Evolutionary conservation across 2,888 invertebrate species (phyloP), one percentile per base, ranked within the genome.

Genomic region (Gymnosoma rotundatum): DNA sequence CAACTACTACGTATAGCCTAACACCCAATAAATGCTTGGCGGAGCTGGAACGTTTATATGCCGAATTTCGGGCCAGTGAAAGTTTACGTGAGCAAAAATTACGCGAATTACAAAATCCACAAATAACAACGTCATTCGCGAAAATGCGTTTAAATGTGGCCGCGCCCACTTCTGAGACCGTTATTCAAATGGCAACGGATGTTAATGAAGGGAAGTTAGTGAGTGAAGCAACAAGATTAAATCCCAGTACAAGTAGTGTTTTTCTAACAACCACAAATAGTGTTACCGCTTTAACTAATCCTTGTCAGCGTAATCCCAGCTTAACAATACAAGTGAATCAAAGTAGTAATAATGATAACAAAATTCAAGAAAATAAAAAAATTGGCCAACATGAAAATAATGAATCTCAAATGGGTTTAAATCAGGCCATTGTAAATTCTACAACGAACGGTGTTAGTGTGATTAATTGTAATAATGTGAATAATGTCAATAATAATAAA

Each of bases 271-370:
- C 88, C 52, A 86, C 87, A 74, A 86, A 85, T 78, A 87, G 80
- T 86, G 83, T 75, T 36, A 83, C 86, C 38, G 67, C 86, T 66
- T 52, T 85, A 83, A 69, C 83, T 61, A 84, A 84, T 78, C 88
- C 87, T 85, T 90, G 89, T 87, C 88, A 89, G 76, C 88, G 88
- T 81, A 90, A 91, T 85, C 90, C 92, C 60, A 92, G 91, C 87
- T 88, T 92, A 86, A 92, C 91, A 81, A 92, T 92, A 87, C 91
- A 92, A 89, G 92, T 92, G 81, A 92, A 92, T 88, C 91, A 89
- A 73, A 88, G 85, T 86, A 86, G 73, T 69, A 87, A 87, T 85
- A 86, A 48, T 74, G 87, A 82, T 83, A 89, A 87, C 86, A 87
- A 83, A 79, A 83, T 85, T 80, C 83, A 82, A 83, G 75, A 66